Percentiles rank a stretch among this genome's conserved stretches.
Conservation (phyloP, 2,113 vertebrate genomes). For the Pelecanoides urinatrix region DNA sequence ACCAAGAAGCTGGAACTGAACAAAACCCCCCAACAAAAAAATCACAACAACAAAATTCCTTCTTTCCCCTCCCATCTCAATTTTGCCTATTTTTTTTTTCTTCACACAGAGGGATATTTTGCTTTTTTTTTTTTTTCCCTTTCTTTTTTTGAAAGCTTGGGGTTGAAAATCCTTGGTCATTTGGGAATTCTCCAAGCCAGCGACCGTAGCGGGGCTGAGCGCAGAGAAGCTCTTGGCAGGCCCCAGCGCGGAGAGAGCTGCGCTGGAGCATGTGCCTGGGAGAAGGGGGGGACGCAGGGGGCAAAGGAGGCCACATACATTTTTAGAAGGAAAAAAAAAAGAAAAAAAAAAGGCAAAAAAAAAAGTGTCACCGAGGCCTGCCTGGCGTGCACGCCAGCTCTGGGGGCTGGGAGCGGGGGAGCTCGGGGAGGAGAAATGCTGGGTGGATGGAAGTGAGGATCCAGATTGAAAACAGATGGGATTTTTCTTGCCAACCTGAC, state of each 20-base stretch:
- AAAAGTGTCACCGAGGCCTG: background rate
- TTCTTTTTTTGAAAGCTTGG: background rate
- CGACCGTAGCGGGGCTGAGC: background rate
- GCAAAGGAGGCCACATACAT: conserved; percentile 35
- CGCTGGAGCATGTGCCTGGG: background rate
- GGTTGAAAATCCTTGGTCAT: background rate
- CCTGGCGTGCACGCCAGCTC: background rate
- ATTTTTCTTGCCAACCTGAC: conserved; percentile 66
- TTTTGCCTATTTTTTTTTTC: background rate
- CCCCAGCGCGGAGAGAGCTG: background rate
- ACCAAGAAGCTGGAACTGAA: background rate
- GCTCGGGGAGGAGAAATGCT: background rate
- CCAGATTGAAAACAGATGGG: conserved; percentile 72
- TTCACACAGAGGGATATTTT: background rate
- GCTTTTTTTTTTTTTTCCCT: background rate
- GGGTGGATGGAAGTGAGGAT: conserved; percentile 47
- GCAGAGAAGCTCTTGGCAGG: background rate
- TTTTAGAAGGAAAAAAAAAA: background rate
- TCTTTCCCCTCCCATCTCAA: background rate
- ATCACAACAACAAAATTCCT: background rate
- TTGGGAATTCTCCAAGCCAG: conserved; percentile 14
- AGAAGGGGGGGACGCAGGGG: background rate
- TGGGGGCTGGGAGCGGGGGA: conserved; percentile 48
- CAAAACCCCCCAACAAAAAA: background rate
- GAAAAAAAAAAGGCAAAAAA: background rate